phyloP scores from a whole-genome alignment of 2,797 vertebrate genomes.

The Phataginus tetradactyla region DNA sequence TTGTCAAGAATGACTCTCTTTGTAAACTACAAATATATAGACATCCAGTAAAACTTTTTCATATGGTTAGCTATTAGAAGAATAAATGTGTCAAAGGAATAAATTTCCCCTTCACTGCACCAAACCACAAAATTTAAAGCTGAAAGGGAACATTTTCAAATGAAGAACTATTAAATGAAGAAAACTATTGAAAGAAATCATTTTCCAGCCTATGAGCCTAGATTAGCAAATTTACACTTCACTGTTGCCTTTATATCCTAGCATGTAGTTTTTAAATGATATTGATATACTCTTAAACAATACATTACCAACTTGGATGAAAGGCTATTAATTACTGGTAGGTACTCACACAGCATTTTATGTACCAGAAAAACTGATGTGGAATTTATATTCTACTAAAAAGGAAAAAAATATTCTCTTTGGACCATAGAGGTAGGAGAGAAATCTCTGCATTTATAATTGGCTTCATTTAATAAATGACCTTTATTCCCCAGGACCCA shows the following conservation, averaged over 20 bases:
- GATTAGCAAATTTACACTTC: constrained; percentile 67
- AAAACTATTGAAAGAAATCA: constrained; percentile 82
- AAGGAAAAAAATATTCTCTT: neutral
- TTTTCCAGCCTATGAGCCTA: constrained; percentile 61
- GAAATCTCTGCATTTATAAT: neutral
- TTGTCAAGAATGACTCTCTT: constrained; percentile 74
- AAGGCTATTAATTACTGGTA: constrained; percentile 78
- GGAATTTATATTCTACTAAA: neutral
- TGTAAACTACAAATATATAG: constrained; percentile 77
- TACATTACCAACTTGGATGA: constrained; percentile 73
- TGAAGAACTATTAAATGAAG: constrained; percentile 75
- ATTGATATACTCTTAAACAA: constrained; percentile 74
- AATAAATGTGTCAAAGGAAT: constrained; percentile 85
- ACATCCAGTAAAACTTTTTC: constrained; percentile 66
- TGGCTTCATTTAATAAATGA: neutral
- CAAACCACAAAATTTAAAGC: constrained; percentile 57
- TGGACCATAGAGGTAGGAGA: neutral
- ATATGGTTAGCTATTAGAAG: constrained; percentile 84
- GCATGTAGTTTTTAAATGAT: constrained; percentile 70
- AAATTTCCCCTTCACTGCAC: constrained; percentile 79
- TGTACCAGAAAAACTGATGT: constrained; percentile 7
- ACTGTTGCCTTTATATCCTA: constrained; percentile 60
- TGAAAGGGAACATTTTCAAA: constrained; percentile 77
- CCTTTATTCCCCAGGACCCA: neutral
- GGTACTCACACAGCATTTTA: constrained; percentile 55